Evolutionary conservation across 2,113 vertebrate genomes (phyloP), one percentile per base, ranked within the genome.

Genomic region (Eolophus roseicapilla): DNA sequence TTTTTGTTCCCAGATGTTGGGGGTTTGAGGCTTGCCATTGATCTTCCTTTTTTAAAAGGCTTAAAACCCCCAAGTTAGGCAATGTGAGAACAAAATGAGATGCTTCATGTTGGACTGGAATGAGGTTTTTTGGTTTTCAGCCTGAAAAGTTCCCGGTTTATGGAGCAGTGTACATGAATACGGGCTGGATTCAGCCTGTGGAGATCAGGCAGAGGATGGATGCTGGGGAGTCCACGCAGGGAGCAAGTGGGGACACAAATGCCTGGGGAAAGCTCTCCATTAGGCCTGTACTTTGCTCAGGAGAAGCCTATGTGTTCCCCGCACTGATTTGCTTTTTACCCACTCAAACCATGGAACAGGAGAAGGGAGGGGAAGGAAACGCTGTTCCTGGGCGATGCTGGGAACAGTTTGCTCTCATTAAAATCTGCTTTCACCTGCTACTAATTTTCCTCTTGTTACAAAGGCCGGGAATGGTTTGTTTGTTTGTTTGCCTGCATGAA

Each of bases 371-470:
- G 86, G 84, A 89, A 64, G 7, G 18, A 84, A 88, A 41, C 1
- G 7, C 75, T 93, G 63, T 84, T 93, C 35, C 59, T 6, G 33
- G 78, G 75, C 52, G 81, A 13, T 49, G 12, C 83, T 83, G 83
- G 71, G 64, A 94, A 83, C 46, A 88, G 59, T 96, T 95, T 91
- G 69, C 29, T 91, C 88, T 97, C 90, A 80, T 96, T 95, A 95
- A 93, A 94, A 87, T 73, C 73, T 78, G 85, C 62, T 96, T 89
- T 95, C 95, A 96, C 96, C 96, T 96, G 97, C 88, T 95, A 84
- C 94, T 95, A 90, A 97, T 97, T 97, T 97, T 93, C 88, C 43
- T 91, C 76, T 92, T 75, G 20, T 84, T 97, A 69, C 10, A 24
- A 82, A 86, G 86, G 84, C 78, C 53, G 43, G 16, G 27, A 55